Evolutionary conservation across 2,113 vertebrate genomes (phyloP), one percentile per base, ranked within the genome.

Genomic region (Carollia perspicillata): DNA sequence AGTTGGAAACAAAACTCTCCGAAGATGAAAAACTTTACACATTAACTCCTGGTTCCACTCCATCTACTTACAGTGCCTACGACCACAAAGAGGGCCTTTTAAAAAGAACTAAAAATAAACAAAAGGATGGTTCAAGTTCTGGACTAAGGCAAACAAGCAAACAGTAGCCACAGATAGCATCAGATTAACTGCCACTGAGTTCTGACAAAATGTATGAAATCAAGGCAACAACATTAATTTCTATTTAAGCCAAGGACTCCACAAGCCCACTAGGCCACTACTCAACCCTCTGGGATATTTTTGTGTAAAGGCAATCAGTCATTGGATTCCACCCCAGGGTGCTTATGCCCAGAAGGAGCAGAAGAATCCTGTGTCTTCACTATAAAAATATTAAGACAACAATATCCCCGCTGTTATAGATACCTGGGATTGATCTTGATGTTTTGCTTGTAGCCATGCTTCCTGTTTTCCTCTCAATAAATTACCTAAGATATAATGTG

Each of bases 11-110:
- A 63, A 97, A 97, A 97, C 90, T 89, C 69, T 94, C 63, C 6
- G 1, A 95, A 97, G 88, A 97, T 84, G 95, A 97, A 90, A 96
- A 96, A 75, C 96, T 95, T 97, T 96, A 97, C 88, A 96, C 94
- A 94, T 97, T 93, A 97, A 95, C 95, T 97, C 63, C n/a, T 63
- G 74, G 93, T 97, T 97, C 86, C 78, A 95, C 85, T 95, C 90
- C 93, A 93, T 95, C 95, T 75, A 72, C 81, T 94, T 63, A 91
- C 68, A 91, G 92, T 26, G 88, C 83, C 79, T 69, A 75, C 55
- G 44, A 81, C 81, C 77, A 97, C 96, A 97, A 95, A 97, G 95
- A 97, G 5, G 63, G 60, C 93, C 78, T 97, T 96, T 95, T 83
- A 63, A 94, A 97, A 93, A 90, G 85, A 95, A 96, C 71, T 92